phyloP scores from a whole-genome alignment of 2,888 invertebrate species.

The Zygaena filipendulae region DNA sequence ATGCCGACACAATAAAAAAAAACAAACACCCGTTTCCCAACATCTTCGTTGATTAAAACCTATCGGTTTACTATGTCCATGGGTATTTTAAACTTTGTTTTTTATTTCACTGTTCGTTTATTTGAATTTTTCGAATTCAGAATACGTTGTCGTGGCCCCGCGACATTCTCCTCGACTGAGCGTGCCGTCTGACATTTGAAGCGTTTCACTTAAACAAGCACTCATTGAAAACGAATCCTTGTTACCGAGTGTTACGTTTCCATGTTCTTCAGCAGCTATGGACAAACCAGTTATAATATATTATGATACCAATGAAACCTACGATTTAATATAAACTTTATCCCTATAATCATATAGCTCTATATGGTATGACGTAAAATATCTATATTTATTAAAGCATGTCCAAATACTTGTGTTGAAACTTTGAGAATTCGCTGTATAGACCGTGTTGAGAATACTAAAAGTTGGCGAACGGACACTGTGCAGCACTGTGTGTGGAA shows the following conservation, averaged over 20 bases:
- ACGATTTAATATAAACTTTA: no score
- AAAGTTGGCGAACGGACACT: no score
- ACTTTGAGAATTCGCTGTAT: no score
- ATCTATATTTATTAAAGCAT: no score
- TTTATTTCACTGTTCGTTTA: slow-evolving; percentile 7
- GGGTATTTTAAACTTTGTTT: slow-evolving; percentile 3
- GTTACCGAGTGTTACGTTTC: slow-evolving; percentile 9
- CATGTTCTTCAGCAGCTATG: not conserved
- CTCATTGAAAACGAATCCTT: slow-evolving; percentile 28
- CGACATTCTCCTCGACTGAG: slow-evolving; percentile 28
- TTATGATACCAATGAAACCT: no score
- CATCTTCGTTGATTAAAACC: slow-evolving; percentile 24
- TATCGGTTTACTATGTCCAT: no score
- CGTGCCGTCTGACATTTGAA: slow-evolving; percentile 36
- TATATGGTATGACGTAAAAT: no score
- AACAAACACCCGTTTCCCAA: slow-evolving; percentile 27
- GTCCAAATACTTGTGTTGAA: no score
- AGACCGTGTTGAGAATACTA: no score
- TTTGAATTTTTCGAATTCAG: slow-evolving; percentile 20
- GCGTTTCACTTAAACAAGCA: slow-evolving; percentile 11
- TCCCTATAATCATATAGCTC: no score
- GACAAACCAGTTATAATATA: not conserved
- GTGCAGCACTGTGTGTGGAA: no score
- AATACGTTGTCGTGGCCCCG: slow-evolving; percentile 26
- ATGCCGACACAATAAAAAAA: slow-evolving; percentile 26